Conservation (phyloP, 2,888 invertebrate genomes). For the Leistus spinibarbis region DNA sequence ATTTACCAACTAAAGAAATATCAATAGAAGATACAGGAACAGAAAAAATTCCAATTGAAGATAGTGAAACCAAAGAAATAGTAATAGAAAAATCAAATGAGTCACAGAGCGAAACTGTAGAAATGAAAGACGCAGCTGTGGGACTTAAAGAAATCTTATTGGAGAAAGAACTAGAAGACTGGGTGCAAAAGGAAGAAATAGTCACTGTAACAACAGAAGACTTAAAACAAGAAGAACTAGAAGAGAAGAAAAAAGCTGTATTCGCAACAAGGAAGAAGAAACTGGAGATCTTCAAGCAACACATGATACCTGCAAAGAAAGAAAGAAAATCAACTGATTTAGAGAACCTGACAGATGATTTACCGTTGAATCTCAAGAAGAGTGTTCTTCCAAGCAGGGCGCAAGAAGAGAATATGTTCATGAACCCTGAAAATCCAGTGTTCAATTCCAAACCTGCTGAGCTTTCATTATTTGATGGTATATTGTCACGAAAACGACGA, state of each 20-base stretch:
- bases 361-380: not conserved
- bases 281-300: not conserved
- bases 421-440: conserved; percentile 26
- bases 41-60: not conserved
- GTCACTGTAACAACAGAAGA: not conserved
- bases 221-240: not conserved
- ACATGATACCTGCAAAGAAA: not conserved
- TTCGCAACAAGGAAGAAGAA: conserved; percentile 1
- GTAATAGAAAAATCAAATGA: not conserved
- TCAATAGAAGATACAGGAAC: not conserved
- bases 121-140: not conserved
- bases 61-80: not conserved
- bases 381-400: not conserved
- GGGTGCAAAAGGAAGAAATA: conserved; percentile 26
- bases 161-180: conserved; percentile 12
- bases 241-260: conserved; percentile 11
- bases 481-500: conserved; percentile 6
- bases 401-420: conserved; percentile 28
- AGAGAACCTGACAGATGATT: not conserved
- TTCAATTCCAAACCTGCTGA: not conserved
- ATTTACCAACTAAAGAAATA: not conserved
- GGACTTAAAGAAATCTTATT: conserved; percentile 13
- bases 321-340: not conserved
- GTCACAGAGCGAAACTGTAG: not conserved
- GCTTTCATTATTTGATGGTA: not conserved